Evolutionary conservation across 64 coral and sea anemone genomes (phyloP).

Genomic region (Exaiptasia diaphana): DNA sequence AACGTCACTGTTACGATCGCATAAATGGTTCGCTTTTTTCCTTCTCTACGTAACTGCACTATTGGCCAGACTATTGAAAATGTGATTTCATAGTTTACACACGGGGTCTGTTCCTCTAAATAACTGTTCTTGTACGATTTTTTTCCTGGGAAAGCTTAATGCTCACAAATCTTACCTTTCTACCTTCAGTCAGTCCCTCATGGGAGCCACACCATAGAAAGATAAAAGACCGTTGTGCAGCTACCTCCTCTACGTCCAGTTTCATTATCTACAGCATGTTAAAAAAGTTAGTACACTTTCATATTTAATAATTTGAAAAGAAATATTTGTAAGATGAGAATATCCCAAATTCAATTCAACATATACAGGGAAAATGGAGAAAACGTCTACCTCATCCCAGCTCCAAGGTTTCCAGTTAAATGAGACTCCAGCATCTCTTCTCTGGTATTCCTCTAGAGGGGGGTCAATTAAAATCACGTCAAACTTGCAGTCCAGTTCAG

Average conservation of each 20-base stretch:
- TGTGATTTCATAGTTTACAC: too few relatives aligned
- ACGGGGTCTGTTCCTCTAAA: too few relatives aligned
- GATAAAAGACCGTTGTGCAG: conserved; percentile 88
- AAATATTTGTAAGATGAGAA: not conserved
- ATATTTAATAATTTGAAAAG: not conserved
- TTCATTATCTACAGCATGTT: conserved; percentile 75
- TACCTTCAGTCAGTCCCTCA: conserved; percentile 85
- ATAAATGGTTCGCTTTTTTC: too few relatives aligned
- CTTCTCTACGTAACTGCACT: too few relatives aligned
- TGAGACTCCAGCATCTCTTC: conserved; percentile 68
- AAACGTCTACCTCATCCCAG: conserved; percentile 81
- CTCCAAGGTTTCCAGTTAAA: conserved; percentile 96
- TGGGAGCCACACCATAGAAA: conserved; percentile 99
- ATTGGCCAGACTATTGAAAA: too few relatives aligned
- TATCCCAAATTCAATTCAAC: not conserved
- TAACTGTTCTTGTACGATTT: too few relatives aligned
- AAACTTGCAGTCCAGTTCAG: conserved; percentile 97
- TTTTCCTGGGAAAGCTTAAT: too few relatives aligned
- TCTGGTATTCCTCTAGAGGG: conserved; percentile 95
- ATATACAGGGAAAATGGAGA: not conserved
- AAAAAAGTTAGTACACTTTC: too few relatives aligned
- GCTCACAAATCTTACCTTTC: conserved; percentile 98
- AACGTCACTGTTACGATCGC: too few relatives aligned
- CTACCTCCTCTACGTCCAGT: conserved; percentile 88
- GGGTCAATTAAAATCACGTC: conserved; percentile 94